These are phyloP conservation scores for Crenuchus spilurus DNA, from an alignment of 2,797 vertebrate genomes.

Conservation along the genomic window DNA sequence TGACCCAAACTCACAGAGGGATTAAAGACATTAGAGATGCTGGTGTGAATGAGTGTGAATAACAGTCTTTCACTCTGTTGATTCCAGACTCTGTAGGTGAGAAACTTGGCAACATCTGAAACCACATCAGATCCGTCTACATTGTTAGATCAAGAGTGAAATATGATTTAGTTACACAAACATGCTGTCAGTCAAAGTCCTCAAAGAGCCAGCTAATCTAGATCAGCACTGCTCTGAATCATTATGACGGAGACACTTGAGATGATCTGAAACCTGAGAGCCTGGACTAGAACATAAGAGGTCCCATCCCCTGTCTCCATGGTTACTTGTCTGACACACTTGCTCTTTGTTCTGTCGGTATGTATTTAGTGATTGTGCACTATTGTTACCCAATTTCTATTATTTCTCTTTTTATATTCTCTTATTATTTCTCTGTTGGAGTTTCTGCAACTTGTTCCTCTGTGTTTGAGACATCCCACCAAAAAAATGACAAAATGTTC, in stretches of 20 bases:
- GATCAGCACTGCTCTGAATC: background rate
- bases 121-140: background rate
- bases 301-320: background rate
- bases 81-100: background rate
- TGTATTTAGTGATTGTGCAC: too few relatives aligned
- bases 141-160: background rate
- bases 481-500: too few relatives aligned
- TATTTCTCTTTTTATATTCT: too few relatives aligned
- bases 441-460: too few relatives aligned
- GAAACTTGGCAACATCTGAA: constrained; percentile 4
- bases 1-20: background rate
- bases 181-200: too few relatives aligned
- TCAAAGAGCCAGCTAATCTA: background rate
- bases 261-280: constrained; percentile 42
- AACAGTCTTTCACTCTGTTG: background rate
- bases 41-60: background rate
- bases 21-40: background rate
- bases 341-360: too few relatives aligned
- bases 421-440: too few relatives aligned
- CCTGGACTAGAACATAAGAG: constrained; percentile 18
- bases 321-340: too few relatives aligned
- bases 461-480: too few relatives aligned
- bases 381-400: too few relatives aligned
- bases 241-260: constrained; percentile 22
- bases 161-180: background rate